These are phyloP conservation scores for Strix occidentalis DNA, from an alignment of 2,797 vertebrate genomes.

Conservation along the genomic window DNA sequence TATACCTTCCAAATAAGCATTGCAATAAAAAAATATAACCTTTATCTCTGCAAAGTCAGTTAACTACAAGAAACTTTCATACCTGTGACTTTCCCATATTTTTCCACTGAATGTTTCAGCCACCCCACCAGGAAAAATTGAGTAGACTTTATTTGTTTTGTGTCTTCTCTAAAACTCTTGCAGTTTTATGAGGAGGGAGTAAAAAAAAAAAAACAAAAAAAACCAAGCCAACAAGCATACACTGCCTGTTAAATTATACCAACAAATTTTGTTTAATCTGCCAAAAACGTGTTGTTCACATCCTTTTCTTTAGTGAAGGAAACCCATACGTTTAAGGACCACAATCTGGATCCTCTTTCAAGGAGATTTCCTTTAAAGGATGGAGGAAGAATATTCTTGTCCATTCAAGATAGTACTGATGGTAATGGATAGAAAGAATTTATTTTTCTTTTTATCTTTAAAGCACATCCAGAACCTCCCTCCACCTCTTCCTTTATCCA, in stretches of 20 bases:
- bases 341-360: not conserved
- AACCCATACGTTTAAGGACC: not conserved
- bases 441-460: not conserved
- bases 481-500: not conserved
- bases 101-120: not conserved
- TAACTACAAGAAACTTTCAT: not conserved
- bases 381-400: not conserved
- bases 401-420: not conserved
- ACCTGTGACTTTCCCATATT: not conserved
- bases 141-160: not conserved
- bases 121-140: not conserved
- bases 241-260: not conserved
- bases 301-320: not conserved
- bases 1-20: slow-evolving; percentile 3
- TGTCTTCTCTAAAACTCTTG: not conserved
- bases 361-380: not conserved
- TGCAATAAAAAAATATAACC: not conserved
- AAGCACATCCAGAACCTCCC: not conserved
- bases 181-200: not conserved
- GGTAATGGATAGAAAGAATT: not conserved
- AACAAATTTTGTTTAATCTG: not conserved
- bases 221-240: not conserved
- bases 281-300: not conserved
- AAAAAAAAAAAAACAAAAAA: not conserved
- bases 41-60: not conserved